These are phyloP conservation scores for Sminthurides bifidus DNA, from an alignment of 1,140 invertebrate genomes.

Conservation along the genomic window DNA sequence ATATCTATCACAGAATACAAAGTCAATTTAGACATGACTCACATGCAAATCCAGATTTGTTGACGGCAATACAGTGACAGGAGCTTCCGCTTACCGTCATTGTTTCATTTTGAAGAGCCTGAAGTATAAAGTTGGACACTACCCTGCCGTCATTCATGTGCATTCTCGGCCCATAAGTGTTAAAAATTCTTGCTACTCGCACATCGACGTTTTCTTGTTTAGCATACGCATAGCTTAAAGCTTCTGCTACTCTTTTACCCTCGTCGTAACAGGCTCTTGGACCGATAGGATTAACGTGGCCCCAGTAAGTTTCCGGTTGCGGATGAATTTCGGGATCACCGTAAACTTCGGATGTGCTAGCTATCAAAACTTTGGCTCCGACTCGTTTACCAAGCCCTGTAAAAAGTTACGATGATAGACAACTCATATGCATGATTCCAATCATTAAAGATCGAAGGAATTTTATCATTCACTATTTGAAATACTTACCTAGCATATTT, in stretches of 20 bases:
- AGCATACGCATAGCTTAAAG: constrained; percentile 90
- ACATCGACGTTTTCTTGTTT: constrained; percentile 93
- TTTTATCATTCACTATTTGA: no score
- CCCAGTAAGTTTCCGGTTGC: constrained; percentile 93
- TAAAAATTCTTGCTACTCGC: constrained; percentile 94
- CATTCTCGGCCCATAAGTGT: constrained; percentile 99
- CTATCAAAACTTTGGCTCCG: constrained; percentile 85
- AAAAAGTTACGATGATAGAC: not conserved
- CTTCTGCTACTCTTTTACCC: constrained; percentile 93
- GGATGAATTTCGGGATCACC: constrained; percentile 95
- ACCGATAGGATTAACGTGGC: constrained; percentile 95
- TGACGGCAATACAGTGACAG: not conserved
- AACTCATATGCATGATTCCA: not conserved
- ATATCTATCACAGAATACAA: constrained; percentile 49
- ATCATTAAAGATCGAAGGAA: no score
- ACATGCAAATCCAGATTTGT: constrained; percentile 12
- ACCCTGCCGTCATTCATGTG: constrained; percentile 98
- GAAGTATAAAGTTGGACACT: constrained; percentile 97
- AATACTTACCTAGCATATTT: constrained; percentile 81
- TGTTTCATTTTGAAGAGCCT: constrained; percentile 85
- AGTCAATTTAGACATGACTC: not conserved
- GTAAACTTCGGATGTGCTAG: constrained; percentile 97
- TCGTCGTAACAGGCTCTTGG: constrained; percentile 96
- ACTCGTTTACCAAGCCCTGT: constrained; percentile 81
- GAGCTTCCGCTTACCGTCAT: constrained; percentile 62